Evolutionary conservation across 2,888 invertebrate species (phyloP).

Genomic region (Listrodromus nycthemerus): DNA sequence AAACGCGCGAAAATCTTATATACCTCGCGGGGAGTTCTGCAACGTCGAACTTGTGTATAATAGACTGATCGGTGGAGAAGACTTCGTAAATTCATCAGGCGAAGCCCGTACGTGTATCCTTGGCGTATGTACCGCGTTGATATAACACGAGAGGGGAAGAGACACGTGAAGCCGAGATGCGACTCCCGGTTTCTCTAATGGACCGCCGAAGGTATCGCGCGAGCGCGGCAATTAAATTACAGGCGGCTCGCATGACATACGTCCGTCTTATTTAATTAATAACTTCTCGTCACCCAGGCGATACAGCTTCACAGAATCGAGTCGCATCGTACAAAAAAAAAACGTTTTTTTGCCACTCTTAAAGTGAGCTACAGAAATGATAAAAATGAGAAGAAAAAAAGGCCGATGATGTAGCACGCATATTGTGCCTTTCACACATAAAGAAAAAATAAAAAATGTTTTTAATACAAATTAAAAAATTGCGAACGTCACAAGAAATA

Average conservation of each 20-base stretch:
- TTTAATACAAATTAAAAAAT: too few species aligned
- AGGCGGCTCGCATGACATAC: constrained; percentile 55
- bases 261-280: constrained; percentile 62
- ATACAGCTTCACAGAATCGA: constrained; percentile 12
- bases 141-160: constrained; percentile 15
- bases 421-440: not conserved
- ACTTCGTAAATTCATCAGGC: constrained; percentile 48
- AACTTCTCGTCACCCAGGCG: constrained; percentile 49
- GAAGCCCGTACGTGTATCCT: constrained; percentile 29
- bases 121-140: not conserved
- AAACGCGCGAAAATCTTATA: constrained; percentile 49
- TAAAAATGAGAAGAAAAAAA: not conserved
- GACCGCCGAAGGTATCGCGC: constrained; percentile 29
- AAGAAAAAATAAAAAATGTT: not conserved
- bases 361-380: not conserved
- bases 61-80: constrained; percentile 18
- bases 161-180: constrained; percentile 11
- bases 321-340: not conserved
- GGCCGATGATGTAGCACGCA: not conserved
- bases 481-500: not conserved
- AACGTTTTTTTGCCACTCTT: not conserved
- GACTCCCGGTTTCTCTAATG: constrained; percentile 53
- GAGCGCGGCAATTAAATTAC: constrained; percentile 64
- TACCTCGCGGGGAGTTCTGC: constrained; percentile 10
- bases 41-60: constrained; percentile 30